Evolutionary conservation across 2,888 invertebrate species (phyloP).

Genomic region (Amphiduros pacificus): DNA sequence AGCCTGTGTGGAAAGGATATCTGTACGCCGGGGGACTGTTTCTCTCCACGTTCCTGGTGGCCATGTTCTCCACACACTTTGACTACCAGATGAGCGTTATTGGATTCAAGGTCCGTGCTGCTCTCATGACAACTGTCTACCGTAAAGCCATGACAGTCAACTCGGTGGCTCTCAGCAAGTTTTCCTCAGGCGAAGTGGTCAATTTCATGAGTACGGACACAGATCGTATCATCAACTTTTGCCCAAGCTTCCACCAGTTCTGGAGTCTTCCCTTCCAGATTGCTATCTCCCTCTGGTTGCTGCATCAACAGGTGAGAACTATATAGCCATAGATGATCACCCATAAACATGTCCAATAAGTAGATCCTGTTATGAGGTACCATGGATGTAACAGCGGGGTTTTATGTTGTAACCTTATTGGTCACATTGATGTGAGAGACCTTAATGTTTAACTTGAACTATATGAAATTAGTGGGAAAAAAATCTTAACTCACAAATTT

Average conservation of each 20-base stretch:
- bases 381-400: too few relatives aligned
- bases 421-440: too few relatives aligned
- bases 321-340: too few relatives aligned
- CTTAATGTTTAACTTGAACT: too few relatives aligned
- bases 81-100: constrained; percentile 79
- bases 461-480: too few relatives aligned
- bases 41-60: constrained; percentile 69
- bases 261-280: constrained; percentile 93
- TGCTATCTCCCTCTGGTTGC: constrained; percentile 53
- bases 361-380: too few relatives aligned
- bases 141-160: constrained; percentile 68
- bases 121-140: constrained; percentile 81
- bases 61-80: constrained; percentile 85
- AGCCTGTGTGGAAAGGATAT: constrained; percentile 63
- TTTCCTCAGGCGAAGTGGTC: constrained; percentile 79
- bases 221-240: constrained; percentile 92
- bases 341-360: too few relatives aligned
- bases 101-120: constrained; percentile 69
- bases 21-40: constrained; percentile 69
- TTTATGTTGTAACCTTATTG: too few relatives aligned
- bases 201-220: constrained; percentile 97
- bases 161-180: constrained; percentile 57
- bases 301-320: too few relatives aligned
- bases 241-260: constrained; percentile 91
- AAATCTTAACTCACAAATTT: too few relatives aligned